phyloP scores from a whole-genome alignment of 2,888 invertebrate species.

The Allophyes oxyacanthae region DNA sequence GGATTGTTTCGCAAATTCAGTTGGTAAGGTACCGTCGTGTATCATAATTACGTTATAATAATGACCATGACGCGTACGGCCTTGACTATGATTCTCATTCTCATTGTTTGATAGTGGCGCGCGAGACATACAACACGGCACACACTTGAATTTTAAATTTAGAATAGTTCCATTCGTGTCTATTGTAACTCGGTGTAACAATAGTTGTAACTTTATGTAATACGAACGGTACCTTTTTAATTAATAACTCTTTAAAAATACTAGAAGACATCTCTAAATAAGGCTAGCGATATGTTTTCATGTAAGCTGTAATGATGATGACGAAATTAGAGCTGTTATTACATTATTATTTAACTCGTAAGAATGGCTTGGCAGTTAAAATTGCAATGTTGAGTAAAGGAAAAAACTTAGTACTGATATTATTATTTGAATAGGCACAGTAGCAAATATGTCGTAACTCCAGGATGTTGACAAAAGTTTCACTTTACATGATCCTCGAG shows the following conservation, averaged over 20 bases:
- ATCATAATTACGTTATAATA: conserved; percentile 83
- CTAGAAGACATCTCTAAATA: too few species aligned
- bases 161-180: conserved; percentile 59
- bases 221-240: conserved; percentile 17
- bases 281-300: neutral
- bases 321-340: conserved; percentile 5
- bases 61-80: conserved; percentile 79
- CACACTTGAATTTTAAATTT: conserved; percentile 71
- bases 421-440: conserved; percentile 47
- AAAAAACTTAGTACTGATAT: conserved; percentile 26
- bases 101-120: conserved; percentile 77
- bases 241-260: conserved; percentile 1
- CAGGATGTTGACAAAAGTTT: conserved; percentile 73
- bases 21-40: conserved; percentile 54
- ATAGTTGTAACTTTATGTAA: conserved; percentile 54
- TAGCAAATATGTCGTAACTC: conserved; percentile 42
- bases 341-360: neutral
- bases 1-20: conserved; percentile 60
- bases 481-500: conserved; percentile 53
- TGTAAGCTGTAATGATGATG: neutral
- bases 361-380: conserved; percentile 18
- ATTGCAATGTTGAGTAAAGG: conserved; percentile 12
- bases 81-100: conserved; percentile 79
- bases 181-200: conserved; percentile 51
- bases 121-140: conserved; percentile 50